phyloP scores from a whole-genome alignment of 2,113 vertebrate genomes.

The Vulpes lagopus region DNA sequence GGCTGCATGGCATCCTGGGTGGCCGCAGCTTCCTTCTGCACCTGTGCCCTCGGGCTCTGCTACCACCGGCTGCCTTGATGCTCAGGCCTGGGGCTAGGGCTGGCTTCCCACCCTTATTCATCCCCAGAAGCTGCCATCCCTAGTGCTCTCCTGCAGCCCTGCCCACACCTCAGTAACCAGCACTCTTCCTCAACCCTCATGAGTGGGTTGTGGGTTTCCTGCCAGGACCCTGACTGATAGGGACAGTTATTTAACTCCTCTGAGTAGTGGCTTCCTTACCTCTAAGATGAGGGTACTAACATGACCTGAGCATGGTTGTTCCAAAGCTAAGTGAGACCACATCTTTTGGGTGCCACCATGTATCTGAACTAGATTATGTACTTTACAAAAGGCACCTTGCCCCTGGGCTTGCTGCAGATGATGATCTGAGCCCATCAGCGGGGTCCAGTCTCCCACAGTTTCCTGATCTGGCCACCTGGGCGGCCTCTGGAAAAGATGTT shows the following conservation, averaged over 20 bases:
- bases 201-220: background rate
- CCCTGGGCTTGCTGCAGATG: background rate
- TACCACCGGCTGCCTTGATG: background rate
- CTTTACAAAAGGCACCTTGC: background rate
- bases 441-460: background rate
- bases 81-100: background rate
- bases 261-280: background rate
- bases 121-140: background rate
- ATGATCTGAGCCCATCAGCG: background rate
- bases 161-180: rapidly evolving
- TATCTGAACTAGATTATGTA: background rate
- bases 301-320: background rate
- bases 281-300: background rate
- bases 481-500: background rate
- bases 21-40: background rate
- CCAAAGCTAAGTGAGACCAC: background rate
- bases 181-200: background rate
- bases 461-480: background rate
- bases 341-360: rapidly evolving
- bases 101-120: background rate
- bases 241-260: background rate
- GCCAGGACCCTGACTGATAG: no score
- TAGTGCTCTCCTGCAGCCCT: background rate
- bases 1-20: background rate
- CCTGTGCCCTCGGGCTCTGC: background rate